Evolutionary conservation across 2,888 invertebrate genomes (phyloP).

Genomic region (Drosophila emarginata): DNA sequence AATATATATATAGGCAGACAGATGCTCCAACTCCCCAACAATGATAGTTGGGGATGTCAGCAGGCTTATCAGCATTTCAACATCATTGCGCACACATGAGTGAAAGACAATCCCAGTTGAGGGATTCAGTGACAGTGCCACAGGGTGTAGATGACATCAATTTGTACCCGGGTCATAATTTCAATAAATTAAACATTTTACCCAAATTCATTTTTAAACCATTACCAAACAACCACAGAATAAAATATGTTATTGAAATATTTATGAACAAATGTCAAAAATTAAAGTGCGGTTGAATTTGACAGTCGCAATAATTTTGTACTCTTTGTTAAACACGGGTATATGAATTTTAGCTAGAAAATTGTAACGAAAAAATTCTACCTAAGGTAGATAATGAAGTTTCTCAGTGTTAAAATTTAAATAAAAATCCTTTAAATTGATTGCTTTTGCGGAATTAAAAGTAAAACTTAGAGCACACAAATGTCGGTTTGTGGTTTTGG

Average conservation of each 20-base stretch:
- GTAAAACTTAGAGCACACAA: background rate
- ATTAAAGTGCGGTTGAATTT: slow-evolving; percentile 36
- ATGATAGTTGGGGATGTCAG: slow-evolving; percentile 15
- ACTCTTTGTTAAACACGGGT: slow-evolving; percentile 50
- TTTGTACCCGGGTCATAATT: background rate
- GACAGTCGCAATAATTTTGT: slow-evolving; percentile 51
- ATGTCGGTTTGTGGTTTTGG: background rate
- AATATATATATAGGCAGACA: slow-evolving; percentile 1
- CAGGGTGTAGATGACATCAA: slow-evolving; percentile 4
- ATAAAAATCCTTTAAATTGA: background rate
- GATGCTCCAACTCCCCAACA: background rate
- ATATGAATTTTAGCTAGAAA: slow-evolving; percentile 16
- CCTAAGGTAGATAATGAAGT: too few relatives aligned
- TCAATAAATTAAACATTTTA: slow-evolving; percentile 10
- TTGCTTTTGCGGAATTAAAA: background rate
- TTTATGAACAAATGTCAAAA: slow-evolving; percentile 33
- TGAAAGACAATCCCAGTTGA: slow-evolving; percentile 20
- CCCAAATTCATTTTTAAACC: slow-evolving; percentile 32
- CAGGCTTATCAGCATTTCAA: slow-evolving; percentile 51
- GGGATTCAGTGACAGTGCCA: slow-evolving; percentile 16
- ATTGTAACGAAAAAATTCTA: background rate
- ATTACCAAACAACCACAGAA: background rate
- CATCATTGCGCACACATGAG: slow-evolving; percentile 30
- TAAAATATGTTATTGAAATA: slow-evolving; percentile 43
- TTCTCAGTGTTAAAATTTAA: background rate